phyloP scores from a whole-genome alignment of 2,113 vertebrate genomes.

The Tupaia tana region DNA sequence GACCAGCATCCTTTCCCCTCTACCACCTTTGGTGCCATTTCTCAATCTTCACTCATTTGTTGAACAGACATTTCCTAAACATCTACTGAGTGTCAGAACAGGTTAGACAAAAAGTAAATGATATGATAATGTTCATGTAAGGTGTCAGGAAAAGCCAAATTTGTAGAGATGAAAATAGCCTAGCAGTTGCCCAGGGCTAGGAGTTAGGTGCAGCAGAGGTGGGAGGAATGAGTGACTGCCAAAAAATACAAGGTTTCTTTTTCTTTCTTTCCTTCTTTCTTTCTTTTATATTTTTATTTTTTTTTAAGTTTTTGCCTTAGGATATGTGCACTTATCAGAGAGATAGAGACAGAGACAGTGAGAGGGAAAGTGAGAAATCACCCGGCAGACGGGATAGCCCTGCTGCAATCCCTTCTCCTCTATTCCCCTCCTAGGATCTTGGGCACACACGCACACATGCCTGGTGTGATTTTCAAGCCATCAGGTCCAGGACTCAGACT shows the following conservation, averaged over 20 bases:
- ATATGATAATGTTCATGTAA: neutral
- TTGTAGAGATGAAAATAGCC: neutral
- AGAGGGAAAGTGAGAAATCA: no score
- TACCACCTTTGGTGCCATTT: neutral
- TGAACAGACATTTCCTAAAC: neutral
- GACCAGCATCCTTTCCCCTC: neutral
- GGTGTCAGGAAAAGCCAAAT: neutral
- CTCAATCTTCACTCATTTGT: neutral
- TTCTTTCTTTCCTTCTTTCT: no score
- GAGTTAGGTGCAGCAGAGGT: neutral
- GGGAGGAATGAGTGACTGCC: neutral
- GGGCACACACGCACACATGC: no score
- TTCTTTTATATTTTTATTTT: no score
- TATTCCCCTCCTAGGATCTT: no score
- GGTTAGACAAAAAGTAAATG: neutral
- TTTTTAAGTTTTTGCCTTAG: no score
- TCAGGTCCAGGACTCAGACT: no score
- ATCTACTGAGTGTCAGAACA: neutral
- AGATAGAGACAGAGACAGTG: no score
- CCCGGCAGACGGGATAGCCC: no score
- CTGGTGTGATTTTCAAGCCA: no score
- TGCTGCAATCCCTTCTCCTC: no score
- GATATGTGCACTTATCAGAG: no score
- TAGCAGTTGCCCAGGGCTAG: neutral
- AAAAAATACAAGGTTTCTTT: neutral